Conservation (phyloP, 2,113 vertebrate species). For the Protobothrops flavoviridis region DNA sequence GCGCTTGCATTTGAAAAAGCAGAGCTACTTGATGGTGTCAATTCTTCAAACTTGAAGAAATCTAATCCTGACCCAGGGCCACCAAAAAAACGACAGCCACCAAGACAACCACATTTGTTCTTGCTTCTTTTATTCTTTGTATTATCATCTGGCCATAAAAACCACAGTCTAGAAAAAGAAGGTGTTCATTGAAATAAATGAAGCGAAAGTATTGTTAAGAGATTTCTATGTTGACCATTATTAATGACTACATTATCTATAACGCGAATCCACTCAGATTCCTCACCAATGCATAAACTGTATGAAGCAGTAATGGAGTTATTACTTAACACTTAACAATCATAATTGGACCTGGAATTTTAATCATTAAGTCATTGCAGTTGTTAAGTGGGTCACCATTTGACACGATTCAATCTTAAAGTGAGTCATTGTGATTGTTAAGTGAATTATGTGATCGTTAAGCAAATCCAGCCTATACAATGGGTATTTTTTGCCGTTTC, state of each 20-base stretch:
- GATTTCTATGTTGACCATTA: neutral
- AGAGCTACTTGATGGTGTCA: conserved; percentile 91
- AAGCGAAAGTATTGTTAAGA: neutral
- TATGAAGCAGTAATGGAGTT: neutral
- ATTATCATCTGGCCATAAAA: conserved; percentile 92
- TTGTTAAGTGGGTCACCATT: neutral
- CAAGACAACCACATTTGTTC: conserved; percentile 94
- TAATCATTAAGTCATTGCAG: neutral
- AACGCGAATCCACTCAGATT: neutral
- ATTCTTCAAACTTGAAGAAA: conserved; percentile 91
- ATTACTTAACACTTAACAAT: neutral
- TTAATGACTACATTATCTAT: neutral
- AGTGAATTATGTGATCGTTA: neutral
- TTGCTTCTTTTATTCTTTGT: conserved; percentile 84
- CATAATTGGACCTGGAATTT: neutral
- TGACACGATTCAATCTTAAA: neutral
- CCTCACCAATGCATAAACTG: neutral
- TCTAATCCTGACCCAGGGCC: conserved; percentile 86
- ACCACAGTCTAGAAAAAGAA: conserved; percentile 83
- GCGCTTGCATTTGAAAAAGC: conserved; percentile 83
- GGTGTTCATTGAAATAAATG: conserved; percentile 1
- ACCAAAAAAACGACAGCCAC: conserved; percentile 93
- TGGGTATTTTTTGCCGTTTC: neutral
- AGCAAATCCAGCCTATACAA: neutral
- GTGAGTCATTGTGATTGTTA: neutral